These are phyloP conservation scores for Ellobius talpinus DNA, from an alignment of 2,113 vertebrate species.

Conservation along the genomic window DNA sequence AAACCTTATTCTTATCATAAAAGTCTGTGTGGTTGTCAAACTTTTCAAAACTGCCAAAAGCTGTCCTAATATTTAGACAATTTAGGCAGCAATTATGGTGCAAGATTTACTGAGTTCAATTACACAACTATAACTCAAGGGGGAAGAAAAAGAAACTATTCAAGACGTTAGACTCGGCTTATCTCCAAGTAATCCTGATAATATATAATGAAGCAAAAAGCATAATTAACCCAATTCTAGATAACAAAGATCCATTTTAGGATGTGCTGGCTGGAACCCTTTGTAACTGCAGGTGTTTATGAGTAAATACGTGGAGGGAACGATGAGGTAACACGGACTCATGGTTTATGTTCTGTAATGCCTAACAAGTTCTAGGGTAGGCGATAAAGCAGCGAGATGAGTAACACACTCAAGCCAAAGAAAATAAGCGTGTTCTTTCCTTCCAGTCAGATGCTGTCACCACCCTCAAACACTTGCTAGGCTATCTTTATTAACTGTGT, in stretches of 20 bases:
- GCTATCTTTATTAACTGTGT: conserved; percentile 9
- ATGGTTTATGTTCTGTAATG: conserved; percentile 32
- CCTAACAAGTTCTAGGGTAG: conserved; percentile 2
- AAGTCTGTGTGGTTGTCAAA: conserved; percentile 35
- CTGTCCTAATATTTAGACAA: conserved; percentile 1
- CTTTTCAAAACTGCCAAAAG: conserved; percentile 49
- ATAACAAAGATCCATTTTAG: background rate
- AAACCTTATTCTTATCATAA: background rate
- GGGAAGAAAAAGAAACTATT: background rate
- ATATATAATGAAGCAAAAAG: background rate
- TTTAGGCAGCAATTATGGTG: background rate
- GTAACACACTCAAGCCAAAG: conserved; percentile 59
- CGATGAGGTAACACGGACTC: conserved; percentile 5
- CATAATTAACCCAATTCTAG: background rate
- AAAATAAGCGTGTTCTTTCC: conserved; percentile 48
- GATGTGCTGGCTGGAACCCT: background rate
- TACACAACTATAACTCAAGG: background rate
- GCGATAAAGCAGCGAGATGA: conserved; percentile 26
- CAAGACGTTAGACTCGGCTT: background rate
- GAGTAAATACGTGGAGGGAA: conserved; percentile 27
- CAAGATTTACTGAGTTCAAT: background rate
- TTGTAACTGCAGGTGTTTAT: conserved; percentile 23
- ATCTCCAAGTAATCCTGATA: conserved; percentile 5
- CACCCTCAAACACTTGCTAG: conserved; percentile 6
- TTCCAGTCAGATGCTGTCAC: conserved; percentile 34